phyloP scores from a whole-genome alignment of 1,140 invertebrate genomes.

The Drosophila ambigua region DNA sequence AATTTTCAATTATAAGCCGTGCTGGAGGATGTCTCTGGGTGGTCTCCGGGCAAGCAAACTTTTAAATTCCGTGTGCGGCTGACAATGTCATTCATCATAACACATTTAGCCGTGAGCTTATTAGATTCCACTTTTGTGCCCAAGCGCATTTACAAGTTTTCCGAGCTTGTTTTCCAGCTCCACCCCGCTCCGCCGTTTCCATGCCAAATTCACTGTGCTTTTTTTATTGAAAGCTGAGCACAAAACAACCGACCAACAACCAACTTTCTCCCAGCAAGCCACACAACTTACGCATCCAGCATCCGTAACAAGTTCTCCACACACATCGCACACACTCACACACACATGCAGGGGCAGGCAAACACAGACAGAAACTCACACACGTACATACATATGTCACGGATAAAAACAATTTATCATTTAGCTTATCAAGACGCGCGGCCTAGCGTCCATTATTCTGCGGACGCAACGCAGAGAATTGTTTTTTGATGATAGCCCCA shows the following conservation, averaged over 20 bases:
- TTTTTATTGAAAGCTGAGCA: slow-evolving; percentile 52
- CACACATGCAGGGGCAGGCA: not conserved
- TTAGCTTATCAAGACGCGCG: slow-evolving; percentile 77
- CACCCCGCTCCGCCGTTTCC: slow-evolving; percentile 11
- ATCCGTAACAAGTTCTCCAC: slow-evolving; percentile 52
- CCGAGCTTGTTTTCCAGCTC: slow-evolving; percentile 52
- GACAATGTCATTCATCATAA: slow-evolving; percentile 82
- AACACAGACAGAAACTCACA: not conserved
- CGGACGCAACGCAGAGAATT: slow-evolving; percentile 77
- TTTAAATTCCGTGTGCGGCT: slow-evolving; percentile 73
- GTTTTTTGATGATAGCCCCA: slow-evolving; percentile 78
- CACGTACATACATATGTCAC: slow-evolving; percentile 69
- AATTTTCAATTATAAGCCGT: slow-evolving; percentile 74
- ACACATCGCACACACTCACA: slow-evolving; percentile 12
- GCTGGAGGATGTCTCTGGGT: slow-evolving; percentile 11
- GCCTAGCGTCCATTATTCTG: slow-evolving; percentile 81
- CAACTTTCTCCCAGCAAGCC: slow-evolving; percentile 52
- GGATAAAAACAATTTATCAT: slow-evolving; percentile 82
- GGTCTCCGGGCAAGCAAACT: slow-evolving; percentile 45
- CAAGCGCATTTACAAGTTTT: slow-evolving; percentile 77
- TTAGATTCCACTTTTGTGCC: slow-evolving; percentile 81
- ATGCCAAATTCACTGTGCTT: slow-evolving; percentile 5
- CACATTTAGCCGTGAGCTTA: slow-evolving; percentile 81
- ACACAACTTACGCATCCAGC: slow-evolving; percentile 65
- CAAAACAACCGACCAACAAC: slow-evolving; percentile 58